These are phyloP conservation scores for Callinectes sapidus DNA, from an alignment of 2,888 invertebrate genomes.

Conservation along the genomic window DNA sequence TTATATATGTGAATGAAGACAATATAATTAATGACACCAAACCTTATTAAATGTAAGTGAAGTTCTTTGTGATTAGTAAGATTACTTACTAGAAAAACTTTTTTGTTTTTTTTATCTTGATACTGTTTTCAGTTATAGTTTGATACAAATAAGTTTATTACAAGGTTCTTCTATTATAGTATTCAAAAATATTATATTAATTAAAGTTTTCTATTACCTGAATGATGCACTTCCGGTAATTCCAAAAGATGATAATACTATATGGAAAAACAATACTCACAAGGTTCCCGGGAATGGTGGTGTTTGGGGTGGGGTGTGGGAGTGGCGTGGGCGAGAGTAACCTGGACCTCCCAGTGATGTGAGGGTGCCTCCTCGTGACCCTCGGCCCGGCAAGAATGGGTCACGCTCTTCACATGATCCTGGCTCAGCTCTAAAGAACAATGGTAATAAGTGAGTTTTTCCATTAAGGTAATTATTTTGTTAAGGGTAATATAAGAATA, in stretches of 20 bases:
- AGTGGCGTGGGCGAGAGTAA: constrained; percentile 68
- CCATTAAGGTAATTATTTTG: background rate
- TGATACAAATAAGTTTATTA: background rate
- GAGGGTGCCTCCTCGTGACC: constrained; percentile 67
- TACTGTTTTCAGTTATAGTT: background rate
- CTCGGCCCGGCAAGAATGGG: constrained; percentile 68
- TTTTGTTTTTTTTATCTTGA: background rate
- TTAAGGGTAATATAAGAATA: background rate
- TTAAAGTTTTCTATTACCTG: constrained; percentile 3
- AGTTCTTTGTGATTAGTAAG: too few relatives aligned
- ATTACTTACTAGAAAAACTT: background rate
- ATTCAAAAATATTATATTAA: background rate
- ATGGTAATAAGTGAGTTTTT: background rate
- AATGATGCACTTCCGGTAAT: background rate
- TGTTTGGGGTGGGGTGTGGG: constrained; percentile 73
- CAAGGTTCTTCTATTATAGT: background rate
- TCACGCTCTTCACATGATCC: constrained; percentile 68
- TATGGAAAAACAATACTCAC: constrained; percentile 61
- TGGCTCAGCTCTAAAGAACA: constrained; percentile 60
- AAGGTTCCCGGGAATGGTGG: constrained; percentile 73
- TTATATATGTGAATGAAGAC: too few relatives aligned
- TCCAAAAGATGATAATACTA: background rate
- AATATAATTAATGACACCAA: too few relatives aligned
- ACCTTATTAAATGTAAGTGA: too few relatives aligned
- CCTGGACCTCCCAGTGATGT: constrained; percentile 67